A percentile compares a stretch with the other conserved stretches of the same genome.
These are phyloP conservation scores for Capitulum mitella DNA, from an alignment of 2,888 invertebrate species.

Conservation along the genomic window DNA sequence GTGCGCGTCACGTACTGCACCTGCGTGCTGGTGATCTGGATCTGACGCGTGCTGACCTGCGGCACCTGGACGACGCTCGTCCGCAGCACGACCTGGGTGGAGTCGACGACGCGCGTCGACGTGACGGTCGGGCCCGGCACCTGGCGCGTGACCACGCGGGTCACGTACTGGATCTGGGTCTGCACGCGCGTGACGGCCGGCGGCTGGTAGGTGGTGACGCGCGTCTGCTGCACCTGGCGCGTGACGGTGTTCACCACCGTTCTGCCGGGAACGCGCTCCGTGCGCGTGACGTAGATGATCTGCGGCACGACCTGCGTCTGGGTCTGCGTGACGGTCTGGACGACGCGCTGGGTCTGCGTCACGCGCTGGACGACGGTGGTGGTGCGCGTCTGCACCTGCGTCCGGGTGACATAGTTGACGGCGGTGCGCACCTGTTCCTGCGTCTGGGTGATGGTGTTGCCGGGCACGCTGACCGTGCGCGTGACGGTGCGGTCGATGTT, in stretches of 20 bases:
- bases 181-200: slow-evolving; percentile 29
- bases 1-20: not conserved
- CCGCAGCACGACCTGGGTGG: not conserved
- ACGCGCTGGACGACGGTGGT: slow-evolving; percentile 20
- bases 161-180: slow-evolving; percentile 28
- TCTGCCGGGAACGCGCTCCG: slow-evolving; percentile 29
- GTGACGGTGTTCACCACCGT: slow-evolving; percentile 29
- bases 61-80: not conserved
- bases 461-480: not conserved
- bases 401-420: not conserved
- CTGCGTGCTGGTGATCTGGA: not conserved
- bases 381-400: not conserved
- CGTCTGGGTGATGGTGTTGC: not conserved
- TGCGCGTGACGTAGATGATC: slow-evolving; percentile 29
- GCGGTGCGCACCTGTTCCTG: not conserved
- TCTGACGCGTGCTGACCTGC: not conserved
- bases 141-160: not conserved
- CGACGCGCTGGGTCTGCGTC: slow-evolving; percentile 28
- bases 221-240: slow-evolving; percentile 30
- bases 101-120: not conserved
- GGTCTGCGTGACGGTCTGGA: slow-evolving; percentile 29
- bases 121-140: slow-evolving; percentile 2
- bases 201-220: slow-evolving; percentile 30
- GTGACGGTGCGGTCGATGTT: not conserved
- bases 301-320: slow-evolving; percentile 29